Evolutionary conservation across 2,113 vertebrate genomes (phyloP).

Genomic region (Larimichthys polyactis): DNA sequence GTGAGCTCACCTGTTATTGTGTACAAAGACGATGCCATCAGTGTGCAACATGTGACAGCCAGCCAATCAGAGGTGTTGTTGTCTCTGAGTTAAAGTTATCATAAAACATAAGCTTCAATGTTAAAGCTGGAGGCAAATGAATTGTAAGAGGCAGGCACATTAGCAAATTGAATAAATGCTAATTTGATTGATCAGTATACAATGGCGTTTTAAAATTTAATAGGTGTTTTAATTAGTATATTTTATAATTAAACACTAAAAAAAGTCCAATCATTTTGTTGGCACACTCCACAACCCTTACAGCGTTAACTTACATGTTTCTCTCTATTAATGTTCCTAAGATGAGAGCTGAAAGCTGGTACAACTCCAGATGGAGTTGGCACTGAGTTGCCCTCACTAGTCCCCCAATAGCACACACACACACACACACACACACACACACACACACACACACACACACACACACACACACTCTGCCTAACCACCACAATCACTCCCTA

Average conservation of each 20-base stretch:
- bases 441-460: too few species aligned
- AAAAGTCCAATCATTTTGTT: background rate
- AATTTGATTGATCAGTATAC: background rate
- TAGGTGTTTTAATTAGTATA: background rate
- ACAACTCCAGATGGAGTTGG: constrained; percentile 38
- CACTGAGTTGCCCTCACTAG: background rate
- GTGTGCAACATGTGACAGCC: background rate
- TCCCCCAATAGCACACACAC: background rate
- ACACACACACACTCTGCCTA: constrained; percentile 20
- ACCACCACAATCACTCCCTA: constrained; percentile 60
- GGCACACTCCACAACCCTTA: background rate
- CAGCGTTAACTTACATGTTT: background rate
- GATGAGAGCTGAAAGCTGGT: constrained; percentile 13
- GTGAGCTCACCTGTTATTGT: background rate
- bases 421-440: background rate
- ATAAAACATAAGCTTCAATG: background rate
- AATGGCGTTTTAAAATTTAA: background rate
- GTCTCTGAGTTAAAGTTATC: background rate
- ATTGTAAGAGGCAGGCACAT: background rate
- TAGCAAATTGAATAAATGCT: background rate
- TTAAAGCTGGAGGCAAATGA: background rate
- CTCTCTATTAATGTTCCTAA: background rate
- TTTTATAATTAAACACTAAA: background rate
- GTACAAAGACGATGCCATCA: background rate
- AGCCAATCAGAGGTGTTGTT: background rate